Conservation (phyloP, 37 sponge, comb jelly and placozoan species). For the Eunapius fragilis region DNA sequence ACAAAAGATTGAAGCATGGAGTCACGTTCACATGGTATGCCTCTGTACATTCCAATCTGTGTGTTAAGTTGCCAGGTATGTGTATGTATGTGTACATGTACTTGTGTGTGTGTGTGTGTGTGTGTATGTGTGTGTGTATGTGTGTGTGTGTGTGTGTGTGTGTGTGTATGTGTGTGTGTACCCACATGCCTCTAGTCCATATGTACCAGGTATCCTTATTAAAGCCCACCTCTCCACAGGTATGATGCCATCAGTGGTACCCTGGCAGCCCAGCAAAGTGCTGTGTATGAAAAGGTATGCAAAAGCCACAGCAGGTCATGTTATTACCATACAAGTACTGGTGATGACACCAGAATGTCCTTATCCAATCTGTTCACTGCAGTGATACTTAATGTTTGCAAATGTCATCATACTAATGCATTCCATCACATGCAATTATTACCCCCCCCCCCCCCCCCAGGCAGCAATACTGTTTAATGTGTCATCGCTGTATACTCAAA, state of each 20-base stretch:
- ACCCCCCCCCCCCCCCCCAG: background rate
- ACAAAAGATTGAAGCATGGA: constrained; percentile 16
- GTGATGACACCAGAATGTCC: too few relatives aligned
- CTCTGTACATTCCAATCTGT: background rate
- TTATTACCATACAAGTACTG: too few relatives aligned
- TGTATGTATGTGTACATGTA: background rate
- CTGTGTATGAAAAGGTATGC: constrained; percentile 64
- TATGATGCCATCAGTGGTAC: constrained; percentile 71
- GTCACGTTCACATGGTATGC: constrained; percentile 46
- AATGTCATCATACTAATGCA: background rate
- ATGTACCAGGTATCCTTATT: too few relatives aligned
- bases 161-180: constrained; percentile 27
- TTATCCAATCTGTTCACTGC: too few relatives aligned
- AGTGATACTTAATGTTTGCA: background rate
- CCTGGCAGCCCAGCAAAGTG: constrained; percentile 58
- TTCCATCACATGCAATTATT: too few relatives aligned
- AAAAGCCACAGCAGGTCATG: too few relatives aligned
- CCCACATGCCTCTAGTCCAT: background rate
- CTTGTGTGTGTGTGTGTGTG: constrained; percentile 4
- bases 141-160: background rate
- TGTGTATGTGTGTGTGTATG: constrained; percentile 26
- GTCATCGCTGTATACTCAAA: constrained; percentile 56
- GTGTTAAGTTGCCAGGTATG: background rate
- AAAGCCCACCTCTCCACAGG: constrained; percentile 49
- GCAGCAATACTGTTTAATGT: constrained; percentile 56